Base-by-base conservation (phyloP, 2,113 vertebrate species). In the Daboia siamensis region DNA sequence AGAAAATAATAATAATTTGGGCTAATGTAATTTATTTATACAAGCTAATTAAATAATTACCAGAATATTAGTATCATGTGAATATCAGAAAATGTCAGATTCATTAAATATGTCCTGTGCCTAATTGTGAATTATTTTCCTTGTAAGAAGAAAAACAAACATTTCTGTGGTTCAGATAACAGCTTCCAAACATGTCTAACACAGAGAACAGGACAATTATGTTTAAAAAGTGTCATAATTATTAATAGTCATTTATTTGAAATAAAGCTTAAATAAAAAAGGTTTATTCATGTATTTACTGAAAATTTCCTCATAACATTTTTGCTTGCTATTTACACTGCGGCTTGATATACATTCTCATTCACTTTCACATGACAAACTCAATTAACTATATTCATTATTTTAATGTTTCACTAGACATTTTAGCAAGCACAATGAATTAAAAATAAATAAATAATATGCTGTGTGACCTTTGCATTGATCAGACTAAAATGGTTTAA, bases 321-420 rank as follows among this genome's bases (percentile, higher is more conserved):
- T 92, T 93, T n/a, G 7, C 88, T 39, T 85, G 0, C 51, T 93
- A 17, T 92, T 91, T 64, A 39, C 92, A 5, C 4, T 93, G 91
- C 80, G 91, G 95, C 80, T 59, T 93, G 96, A 91, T 92, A 92
- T n/a, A 94, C 93, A 92, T 94, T 91, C 94, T 94, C 92, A 94
- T 84, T 97, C 96, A 94, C 93, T 90, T 97, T 97, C 96, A 97
- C 96, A 97, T 97, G 95, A 98, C 97, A 98, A 97, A 97, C 96
- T 98, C 98, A 98, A 98, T 98, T 98, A 98, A 98, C 97, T 94
- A 97, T 97, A 97, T 97, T 97, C 96, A 98, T 98, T 98, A 97
- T 97, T 97, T 97, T 97, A 97, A 98, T 97, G 97, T 97, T 96
- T 95, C 96, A 95, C 94, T 29, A 96, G 96, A 94, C 95, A 97